Evolutionary conservation across 2,888 invertebrate genomes (phyloP).

Genomic region (Macrosoma leucophasiata): DNA sequence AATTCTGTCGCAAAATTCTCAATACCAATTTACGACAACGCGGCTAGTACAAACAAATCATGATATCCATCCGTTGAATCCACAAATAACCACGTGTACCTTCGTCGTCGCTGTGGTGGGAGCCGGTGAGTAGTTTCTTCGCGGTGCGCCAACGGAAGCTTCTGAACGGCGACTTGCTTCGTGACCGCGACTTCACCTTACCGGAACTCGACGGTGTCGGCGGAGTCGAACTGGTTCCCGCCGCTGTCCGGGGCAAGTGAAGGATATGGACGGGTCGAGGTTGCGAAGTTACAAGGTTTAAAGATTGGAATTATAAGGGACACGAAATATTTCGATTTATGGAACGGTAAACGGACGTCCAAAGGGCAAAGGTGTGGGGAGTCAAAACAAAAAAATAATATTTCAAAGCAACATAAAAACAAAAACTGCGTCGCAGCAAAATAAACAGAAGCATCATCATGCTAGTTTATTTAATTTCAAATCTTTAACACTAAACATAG

Average conservation of each 20-base stretch:
- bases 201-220: constrained; percentile 72
- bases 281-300: constrained; percentile 2
- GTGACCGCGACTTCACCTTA: constrained; percentile 88
- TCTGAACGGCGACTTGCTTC: constrained; percentile 95
- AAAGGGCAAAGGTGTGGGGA: not conserved
- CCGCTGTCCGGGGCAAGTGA: constrained; percentile 42
- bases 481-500: constrained; percentile 26
- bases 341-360: not conserved
- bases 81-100: constrained; percentile 78
- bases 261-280: constrained; percentile 25
- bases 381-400: constrained; percentile 50
- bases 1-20: too few relatives aligned
- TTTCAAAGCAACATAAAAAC: constrained; percentile 70
- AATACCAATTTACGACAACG: too few relatives aligned
- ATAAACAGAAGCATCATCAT: constrained; percentile 51
- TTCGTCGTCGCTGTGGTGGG: constrained; percentile 88
- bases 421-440: constrained; percentile 60
- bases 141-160: constrained; percentile 94
- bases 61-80: too few relatives aligned
- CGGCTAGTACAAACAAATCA: too few relatives aligned
- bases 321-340: not conserved
- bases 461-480: constrained; percentile 27
- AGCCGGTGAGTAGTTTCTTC: constrained; percentile 79
- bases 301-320: constrained; percentile 3
- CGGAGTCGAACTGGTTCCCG: constrained; percentile 60